Conservation (phyloP, 2,797 vertebrate genomes). For the Leptodactylus fallax region DNA sequence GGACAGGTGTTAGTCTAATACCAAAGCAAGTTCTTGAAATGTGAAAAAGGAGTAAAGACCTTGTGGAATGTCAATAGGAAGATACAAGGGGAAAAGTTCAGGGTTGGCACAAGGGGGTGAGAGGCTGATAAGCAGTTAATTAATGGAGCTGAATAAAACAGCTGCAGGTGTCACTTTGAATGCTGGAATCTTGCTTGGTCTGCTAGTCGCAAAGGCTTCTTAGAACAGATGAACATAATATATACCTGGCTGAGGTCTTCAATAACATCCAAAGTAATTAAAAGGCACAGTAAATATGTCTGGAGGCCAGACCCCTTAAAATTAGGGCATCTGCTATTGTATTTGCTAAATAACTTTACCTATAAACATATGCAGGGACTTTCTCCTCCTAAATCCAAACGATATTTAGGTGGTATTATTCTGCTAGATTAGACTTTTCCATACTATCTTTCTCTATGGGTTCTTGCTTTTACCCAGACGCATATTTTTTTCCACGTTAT, state of each 20-base stretch:
- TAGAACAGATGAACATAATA: neutral
- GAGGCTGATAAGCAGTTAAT: constrained; percentile 33
- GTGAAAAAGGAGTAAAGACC: constrained; percentile 78
- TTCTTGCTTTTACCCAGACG: too few relatives aligned
- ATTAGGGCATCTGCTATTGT: neutral
- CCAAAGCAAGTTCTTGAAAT: constrained; percentile 77
- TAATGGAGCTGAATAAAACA: neutral
- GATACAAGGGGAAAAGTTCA: constrained; percentile 70
- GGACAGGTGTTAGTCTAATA: constrained; percentile 86
- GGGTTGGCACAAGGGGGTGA: constrained; percentile 64
- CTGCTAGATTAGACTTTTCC: too few relatives aligned
- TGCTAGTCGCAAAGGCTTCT: neutral
- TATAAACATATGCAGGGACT: neutral
- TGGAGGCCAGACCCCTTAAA: neutral
- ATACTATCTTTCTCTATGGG: too few relatives aligned
- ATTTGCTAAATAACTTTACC: neutral
- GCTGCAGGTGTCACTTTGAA: constrained; percentile 23
- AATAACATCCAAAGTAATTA: constrained; percentile 6
- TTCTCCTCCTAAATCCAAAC: neutral
- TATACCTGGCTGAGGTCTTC: neutral
- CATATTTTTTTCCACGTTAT: too few relatives aligned
- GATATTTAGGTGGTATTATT: too few relatives aligned
- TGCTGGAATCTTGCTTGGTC: neutral
- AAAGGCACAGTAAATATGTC: neutral
- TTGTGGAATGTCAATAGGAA: constrained; percentile 73